Percentiles rank a stretch among this genome's conserved stretches.
Evolutionary conservation across 2,888 invertebrate species (phyloP).

Genomic region (Lutraria lutraria): DNA sequence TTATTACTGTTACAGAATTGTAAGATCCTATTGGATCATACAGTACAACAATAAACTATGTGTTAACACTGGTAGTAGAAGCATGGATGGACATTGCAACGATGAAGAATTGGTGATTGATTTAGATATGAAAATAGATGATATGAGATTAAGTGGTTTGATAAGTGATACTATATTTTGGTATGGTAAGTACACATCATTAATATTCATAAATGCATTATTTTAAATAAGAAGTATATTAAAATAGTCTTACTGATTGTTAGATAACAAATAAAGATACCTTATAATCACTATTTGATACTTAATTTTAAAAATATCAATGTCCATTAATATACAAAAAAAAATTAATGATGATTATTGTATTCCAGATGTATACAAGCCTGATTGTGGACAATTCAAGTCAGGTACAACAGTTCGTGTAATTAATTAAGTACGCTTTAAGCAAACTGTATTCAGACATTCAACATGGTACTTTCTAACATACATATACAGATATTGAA

Average conservation of each 20-base stretch:
- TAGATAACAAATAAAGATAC: too few species aligned
- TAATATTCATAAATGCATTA: background rate
- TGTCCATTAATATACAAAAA: background rate
- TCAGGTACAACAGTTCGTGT: constrained; percentile 48
- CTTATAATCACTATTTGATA: background rate
- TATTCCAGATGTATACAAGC: constrained; percentile 43
- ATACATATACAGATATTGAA: too few species aligned
- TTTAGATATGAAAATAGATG: background rate
- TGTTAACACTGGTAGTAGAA: constrained; percentile 12
- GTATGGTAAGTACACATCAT: constrained; percentile 42
- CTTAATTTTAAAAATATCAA: background rate
- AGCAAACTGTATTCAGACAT: too few species aligned
- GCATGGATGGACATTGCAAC: constrained; percentile 4
- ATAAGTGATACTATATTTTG: constrained; percentile 42
- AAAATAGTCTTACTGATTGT: background rate
- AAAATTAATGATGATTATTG: background rate
- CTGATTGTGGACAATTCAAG: constrained; percentile 51
- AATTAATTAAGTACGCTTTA: too few species aligned
- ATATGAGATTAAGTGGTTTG: constrained; percentile 34
- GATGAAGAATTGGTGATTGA: background rate
- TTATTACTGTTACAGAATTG: constrained; percentile 11
- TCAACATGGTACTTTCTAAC: too few species aligned
- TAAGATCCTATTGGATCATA: constrained; percentile 44
- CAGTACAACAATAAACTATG: background rate
- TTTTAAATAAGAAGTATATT: background rate